Evolutionary conservation across 2,797 vertebrate genomes (phyloP).

Genomic region (Pseudopleuronectes americanus): DNA sequence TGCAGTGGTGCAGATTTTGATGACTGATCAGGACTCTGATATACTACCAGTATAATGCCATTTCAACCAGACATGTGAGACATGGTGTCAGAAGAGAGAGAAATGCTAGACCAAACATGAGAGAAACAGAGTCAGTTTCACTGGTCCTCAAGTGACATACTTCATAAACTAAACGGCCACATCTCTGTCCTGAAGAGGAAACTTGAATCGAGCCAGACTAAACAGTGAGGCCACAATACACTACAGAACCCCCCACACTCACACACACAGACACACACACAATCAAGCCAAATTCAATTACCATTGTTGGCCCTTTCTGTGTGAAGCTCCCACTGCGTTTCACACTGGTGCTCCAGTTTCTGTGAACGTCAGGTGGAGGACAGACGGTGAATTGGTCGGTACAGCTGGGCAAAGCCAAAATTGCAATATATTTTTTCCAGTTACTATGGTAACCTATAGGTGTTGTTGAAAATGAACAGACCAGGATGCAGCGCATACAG

Average conservation of each 20-base stretch:
- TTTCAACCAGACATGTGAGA: slow-evolving; percentile 17
- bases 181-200: slow-evolving; percentile 1
- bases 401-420: neutral
- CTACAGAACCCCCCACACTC: neutral
- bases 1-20: slow-evolving; percentile 32
- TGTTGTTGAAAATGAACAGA: neutral
- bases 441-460: slow-evolving; percentile 11
- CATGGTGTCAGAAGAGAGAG: neutral
- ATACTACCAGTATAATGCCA: slow-evolving; percentile 30
- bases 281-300: slow-evolving; percentile 17
- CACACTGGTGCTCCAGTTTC: slow-evolving; percentile 43
- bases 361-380: slow-evolving; percentile 15
- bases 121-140: slow-evolving; percentile 8
- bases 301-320: slow-evolving; percentile 22
- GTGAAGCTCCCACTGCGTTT: slow-evolving; percentile 36
- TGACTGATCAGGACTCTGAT: slow-evolving; percentile 38
- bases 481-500: neutral
- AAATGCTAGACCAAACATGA: too few relatives aligned
- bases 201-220: slow-evolving; percentile 1
- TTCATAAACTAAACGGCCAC: neutral
- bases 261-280: too few relatives aligned
- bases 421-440: neutral
- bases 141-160: neutral
- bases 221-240: slow-evolving; percentile 12
- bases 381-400: too few relatives aligned